Evolutionary conservation across 2,888 invertebrate species (phyloP).

Genomic region (Volucella bombylans): DNA sequence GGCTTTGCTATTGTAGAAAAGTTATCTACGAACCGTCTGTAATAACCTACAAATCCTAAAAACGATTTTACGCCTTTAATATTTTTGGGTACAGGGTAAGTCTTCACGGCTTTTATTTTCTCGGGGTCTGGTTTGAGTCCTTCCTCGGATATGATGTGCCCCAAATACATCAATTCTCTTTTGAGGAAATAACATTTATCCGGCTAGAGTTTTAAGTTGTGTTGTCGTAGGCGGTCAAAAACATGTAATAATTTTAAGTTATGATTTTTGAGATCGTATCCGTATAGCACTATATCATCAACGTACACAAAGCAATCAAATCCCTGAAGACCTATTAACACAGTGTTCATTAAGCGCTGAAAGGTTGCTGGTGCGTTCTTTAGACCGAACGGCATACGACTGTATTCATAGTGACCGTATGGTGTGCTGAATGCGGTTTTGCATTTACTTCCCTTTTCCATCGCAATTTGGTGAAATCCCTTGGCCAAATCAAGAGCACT

Average conservation of each 20-base stretch:
- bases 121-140: conserved; percentile 23
- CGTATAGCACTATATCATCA: conserved; percentile 58
- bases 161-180: conserved; percentile 12
- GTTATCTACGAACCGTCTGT: conserved; percentile 10
- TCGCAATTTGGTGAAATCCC: conserved; percentile 18
- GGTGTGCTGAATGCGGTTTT: conserved; percentile 34
- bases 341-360: conserved; percentile 61
- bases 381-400: conserved; percentile 52
- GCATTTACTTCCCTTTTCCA: background rate
- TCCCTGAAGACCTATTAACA: conserved; percentile 34
- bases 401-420: conserved; percentile 45
- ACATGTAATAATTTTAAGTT: conserved; percentile 30
- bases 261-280: conserved; percentile 26
- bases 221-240: conserved; percentile 16
- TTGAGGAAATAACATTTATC: background rate
- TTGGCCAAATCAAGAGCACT: conserved; percentile 23
- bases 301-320: conserved; percentile 57
- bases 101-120: conserved; percentile 14
- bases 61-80: conserved; percentile 19
- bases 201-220: conserved; percentile 7
- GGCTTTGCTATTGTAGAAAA: background rate
- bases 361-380: conserved; percentile 58
- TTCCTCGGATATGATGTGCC: conserved; percentile 16
- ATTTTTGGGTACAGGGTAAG: conserved; percentile 20
- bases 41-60: conserved; percentile 12